phyloP scores from a whole-genome alignment of 2,113 vertebrate genomes.

The Microcebus tavaratra region DNA sequence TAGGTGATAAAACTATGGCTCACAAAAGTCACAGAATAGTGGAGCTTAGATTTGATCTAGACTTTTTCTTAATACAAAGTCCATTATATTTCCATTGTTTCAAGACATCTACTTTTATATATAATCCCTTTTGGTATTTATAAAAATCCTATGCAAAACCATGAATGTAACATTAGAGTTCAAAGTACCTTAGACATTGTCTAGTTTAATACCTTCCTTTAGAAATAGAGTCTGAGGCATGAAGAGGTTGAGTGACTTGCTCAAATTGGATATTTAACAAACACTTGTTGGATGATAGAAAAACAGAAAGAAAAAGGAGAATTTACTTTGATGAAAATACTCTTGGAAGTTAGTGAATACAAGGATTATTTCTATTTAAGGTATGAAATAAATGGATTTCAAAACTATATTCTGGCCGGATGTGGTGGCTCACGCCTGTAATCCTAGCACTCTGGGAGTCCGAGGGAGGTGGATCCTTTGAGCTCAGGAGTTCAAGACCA shows the following conservation, averaged over 20 bases:
- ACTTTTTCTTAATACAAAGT: not conserved
- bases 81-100: not conserved
- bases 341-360: not conserved
- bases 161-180: not conserved
- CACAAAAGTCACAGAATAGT: not conserved
- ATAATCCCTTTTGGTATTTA: not conserved
- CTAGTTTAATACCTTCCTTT: not conserved
- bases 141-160: not conserved
- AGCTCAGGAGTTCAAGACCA: too few species aligned
- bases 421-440: too few species aligned
- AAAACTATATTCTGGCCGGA: not conserved
- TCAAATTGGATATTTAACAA: constrained; percentile 30
- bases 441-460: too few species aligned
- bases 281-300: not conserved
- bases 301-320: not conserved
- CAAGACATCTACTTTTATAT: not conserved
- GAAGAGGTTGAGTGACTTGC: not conserved
- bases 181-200: not conserved
- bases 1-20: not conserved
- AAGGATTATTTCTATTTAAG: not conserved
- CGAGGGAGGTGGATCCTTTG: too few species aligned
- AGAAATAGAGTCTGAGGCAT: not conserved
- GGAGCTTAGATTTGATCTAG: not conserved
- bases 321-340: not conserved
- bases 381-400: constrained; percentile 14